A percentile compares a stretch with the other conserved stretches of the same genome.
phyloP scores from a whole-genome alignment of 2,888 invertebrate genomes.

The Spisula solida region DNA sequence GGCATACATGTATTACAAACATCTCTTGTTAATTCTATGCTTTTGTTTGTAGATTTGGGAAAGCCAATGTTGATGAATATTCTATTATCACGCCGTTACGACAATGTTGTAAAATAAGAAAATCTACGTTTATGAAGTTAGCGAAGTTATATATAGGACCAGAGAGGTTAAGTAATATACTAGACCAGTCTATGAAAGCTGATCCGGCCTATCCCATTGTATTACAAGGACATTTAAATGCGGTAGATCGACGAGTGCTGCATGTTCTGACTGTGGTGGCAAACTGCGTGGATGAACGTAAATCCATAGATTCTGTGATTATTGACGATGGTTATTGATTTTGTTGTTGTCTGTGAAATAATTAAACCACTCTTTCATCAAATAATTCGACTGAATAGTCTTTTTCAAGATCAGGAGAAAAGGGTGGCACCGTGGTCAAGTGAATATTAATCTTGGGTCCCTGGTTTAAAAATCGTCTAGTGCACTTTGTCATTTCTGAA shows the following conservation, averaged over 20 bases:
- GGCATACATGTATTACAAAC: too few species aligned
- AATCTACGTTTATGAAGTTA: slow-evolving; percentile 65
- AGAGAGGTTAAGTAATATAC: slow-evolving; percentile 57
- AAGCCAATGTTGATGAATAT: slow-evolving; percentile 61
- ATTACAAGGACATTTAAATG: slow-evolving; percentile 54
- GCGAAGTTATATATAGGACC: slow-evolving; percentile 62
- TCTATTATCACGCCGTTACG: slow-evolving; percentile 65
- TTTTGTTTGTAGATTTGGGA: slow-evolving; percentile 63
- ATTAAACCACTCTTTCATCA: neutral
- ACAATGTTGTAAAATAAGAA: slow-evolving; percentile 65
- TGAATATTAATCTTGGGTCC: too few species aligned
- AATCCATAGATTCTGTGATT: slow-evolving; percentile 50
- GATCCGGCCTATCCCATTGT: slow-evolving; percentile 67
- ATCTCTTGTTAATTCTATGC: too few species aligned
- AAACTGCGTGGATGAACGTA: slow-evolving; percentile 50
- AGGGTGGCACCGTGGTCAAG: too few species aligned
- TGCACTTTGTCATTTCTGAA: too few species aligned
- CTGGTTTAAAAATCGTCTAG: too few species aligned
- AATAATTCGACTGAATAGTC: too few species aligned
- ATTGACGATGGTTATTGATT: slow-evolving; percentile 32
- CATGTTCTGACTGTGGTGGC: slow-evolving; percentile 57
- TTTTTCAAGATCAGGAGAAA: too few species aligned
- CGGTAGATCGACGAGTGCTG: slow-evolving; percentile 63
- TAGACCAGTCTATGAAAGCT: slow-evolving; percentile 54
- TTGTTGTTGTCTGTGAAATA: neutral